Conservation (phyloP, 2,888 invertebrate species). For the Caenorhabditis angaria region DNA sequence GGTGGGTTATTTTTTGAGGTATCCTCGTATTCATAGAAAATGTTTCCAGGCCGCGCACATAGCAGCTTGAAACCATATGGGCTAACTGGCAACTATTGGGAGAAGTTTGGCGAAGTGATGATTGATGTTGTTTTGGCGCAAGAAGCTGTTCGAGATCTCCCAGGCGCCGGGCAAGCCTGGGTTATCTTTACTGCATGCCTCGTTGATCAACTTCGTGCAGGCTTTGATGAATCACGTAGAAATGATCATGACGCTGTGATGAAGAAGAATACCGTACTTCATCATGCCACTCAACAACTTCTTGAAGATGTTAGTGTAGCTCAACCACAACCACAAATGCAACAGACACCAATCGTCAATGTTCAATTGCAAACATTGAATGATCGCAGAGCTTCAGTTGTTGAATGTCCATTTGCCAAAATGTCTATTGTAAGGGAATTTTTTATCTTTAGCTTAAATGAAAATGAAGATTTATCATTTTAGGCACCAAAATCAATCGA, state of each 20-base stretch:
- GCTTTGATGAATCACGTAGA: constrained; percentile 60
- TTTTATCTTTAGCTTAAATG: no score
- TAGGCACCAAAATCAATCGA: background rate
- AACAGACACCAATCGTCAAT: background rate
- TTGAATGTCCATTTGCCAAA: background rate
- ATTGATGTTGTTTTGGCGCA: constrained; percentile 69
- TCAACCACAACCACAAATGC: no score
- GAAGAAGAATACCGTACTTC: constrained; percentile 58
- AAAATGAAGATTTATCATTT: no score
- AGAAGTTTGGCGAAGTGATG: constrained; percentile 70
- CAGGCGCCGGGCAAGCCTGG: constrained; percentile 72
- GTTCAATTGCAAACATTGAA: background rate
- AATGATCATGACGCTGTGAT: constrained; percentile 40
- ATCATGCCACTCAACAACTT: constrained; percentile 53
- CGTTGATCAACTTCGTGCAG: constrained; percentile 69
- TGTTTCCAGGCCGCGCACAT: constrained; percentile 64
- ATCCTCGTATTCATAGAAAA: constrained; percentile 4
- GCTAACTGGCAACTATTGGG: constrained; percentile 66
- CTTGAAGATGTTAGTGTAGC: background rate
- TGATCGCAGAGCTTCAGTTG: background rate
- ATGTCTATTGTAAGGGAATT: background rate
- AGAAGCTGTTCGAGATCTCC: constrained; percentile 70
- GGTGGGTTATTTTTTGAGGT: constrained; percentile 19
- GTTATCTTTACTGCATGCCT: constrained; percentile 70
- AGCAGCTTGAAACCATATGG: constrained; percentile 69